These are phyloP conservation scores for Ophion slaviceki DNA, from an alignment of 2,888 invertebrate genomes.

Conservation along the genomic window DNA sequence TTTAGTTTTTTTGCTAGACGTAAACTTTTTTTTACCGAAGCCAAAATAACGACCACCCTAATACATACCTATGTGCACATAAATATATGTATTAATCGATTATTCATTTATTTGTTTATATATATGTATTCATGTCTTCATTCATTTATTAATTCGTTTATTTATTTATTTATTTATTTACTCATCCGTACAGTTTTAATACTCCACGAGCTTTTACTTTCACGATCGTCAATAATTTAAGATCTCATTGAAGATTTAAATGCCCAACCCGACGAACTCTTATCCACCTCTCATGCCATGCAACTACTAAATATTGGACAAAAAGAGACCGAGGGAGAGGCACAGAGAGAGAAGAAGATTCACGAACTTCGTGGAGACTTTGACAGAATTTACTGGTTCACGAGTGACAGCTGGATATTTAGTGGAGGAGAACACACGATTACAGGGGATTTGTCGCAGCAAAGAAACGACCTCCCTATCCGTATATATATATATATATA, in stretches of 20 bases:
- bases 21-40: too few species aligned
- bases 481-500: not conserved
- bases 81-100: not conserved
- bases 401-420: conserved; percentile 35
- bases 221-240: conserved; percentile 8
- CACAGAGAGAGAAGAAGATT: conserved; percentile 2
- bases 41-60: too few species aligned
- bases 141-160: not conserved
- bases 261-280: conserved; percentile 27
- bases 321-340: not conserved
- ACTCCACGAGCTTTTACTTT: not conserved
- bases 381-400: conserved; percentile 48
- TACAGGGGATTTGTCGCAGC: conserved; percentile 42
- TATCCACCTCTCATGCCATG: conserved; percentile 1
- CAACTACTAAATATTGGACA: not conserved
- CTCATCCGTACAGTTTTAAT: not conserved
- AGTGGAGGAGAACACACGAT: conserved; percentile 16
- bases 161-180: not conserved
- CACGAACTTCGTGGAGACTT: conserved; percentile 23
- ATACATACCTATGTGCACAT: not conserved
- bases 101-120: not conserved
- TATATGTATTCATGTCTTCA: not conserved
- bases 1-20: too few species aligned
- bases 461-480: not conserved
- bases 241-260: conserved; percentile 41